Conservation (phyloP, 2,113 vertebrate species). For the Camarhynchus parvulus region DNA sequence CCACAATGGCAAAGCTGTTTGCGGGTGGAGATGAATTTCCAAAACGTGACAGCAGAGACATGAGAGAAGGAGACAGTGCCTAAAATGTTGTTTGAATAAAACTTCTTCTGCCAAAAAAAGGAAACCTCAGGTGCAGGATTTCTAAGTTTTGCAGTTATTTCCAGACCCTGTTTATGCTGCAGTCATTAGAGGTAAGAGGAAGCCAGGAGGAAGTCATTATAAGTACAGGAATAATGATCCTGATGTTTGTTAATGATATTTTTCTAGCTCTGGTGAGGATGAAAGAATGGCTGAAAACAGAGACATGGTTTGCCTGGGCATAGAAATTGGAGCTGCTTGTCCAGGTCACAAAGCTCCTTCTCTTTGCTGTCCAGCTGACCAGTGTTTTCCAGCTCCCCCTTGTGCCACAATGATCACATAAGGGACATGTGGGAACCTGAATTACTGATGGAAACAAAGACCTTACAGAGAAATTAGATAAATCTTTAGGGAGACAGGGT, state of each 20-base stretch:
- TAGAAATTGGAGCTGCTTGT: background rate
- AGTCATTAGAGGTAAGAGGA: background rate
- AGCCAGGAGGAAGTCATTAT: background rate
- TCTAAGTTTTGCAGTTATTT: background rate
- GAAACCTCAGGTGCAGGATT: background rate
- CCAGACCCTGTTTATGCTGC: background rate
- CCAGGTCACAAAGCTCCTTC: background rate
- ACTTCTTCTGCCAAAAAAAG: background rate
- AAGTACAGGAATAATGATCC: background rate
- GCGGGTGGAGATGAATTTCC: background rate
- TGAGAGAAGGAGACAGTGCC: background rate
- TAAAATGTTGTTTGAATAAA: background rate
- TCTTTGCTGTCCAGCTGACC: background rate
- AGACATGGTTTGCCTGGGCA: background rate
- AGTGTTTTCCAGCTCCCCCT: background rate
- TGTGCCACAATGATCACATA: background rate
- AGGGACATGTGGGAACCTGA: background rate
- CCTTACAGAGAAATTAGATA: background rate
- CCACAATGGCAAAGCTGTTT: background rate
- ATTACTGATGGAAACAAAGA: background rate
- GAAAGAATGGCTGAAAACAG: background rate
- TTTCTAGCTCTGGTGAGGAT: background rate
- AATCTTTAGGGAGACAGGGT: background rate
- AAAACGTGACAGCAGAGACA: background rate
- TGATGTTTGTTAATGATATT: background rate